phyloP scores from a whole-genome alignment of 2,113 vertebrate species.

The Stomatorhinus ivindoensis region DNA sequence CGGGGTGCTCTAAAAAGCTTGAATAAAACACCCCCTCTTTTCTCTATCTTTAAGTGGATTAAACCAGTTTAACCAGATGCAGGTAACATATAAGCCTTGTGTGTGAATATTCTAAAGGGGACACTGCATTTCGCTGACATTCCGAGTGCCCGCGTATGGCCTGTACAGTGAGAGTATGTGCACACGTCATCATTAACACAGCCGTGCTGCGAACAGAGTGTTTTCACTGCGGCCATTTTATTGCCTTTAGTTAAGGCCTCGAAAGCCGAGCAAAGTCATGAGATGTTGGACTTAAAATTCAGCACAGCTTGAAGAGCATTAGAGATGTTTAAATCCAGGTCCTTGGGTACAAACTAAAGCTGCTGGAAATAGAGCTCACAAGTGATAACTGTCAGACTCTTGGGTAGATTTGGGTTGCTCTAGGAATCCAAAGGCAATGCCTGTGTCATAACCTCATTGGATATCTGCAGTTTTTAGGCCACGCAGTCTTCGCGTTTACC shows the following conservation, averaged over 20 bases:
- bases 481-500: slow-evolving; percentile 15
- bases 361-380: neutral
- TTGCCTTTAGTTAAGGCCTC: neutral
- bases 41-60: slow-evolving; percentile 27
- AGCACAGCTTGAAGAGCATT: neutral
- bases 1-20: slow-evolving; percentile 13
- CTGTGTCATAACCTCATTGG: neutral
- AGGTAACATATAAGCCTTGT: no score
- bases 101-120: neutral
- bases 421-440: neutral
- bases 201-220: neutral
- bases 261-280: neutral
- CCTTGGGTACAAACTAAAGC: neutral
- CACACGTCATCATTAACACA: neutral
- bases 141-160: no score
- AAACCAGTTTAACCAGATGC: slow-evolving; percentile 15
- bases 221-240: neutral
- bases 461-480: neutral
- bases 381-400: neutral
- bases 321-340: neutral
- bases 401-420: neutral
- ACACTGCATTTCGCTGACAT: neutral
- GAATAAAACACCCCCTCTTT: slow-evolving; percentile 22
- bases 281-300: neutral
- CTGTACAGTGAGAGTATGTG: neutral